Conservation (phyloP, 2,113 vertebrate genomes). For the Malaclemys terrapin region DNA sequence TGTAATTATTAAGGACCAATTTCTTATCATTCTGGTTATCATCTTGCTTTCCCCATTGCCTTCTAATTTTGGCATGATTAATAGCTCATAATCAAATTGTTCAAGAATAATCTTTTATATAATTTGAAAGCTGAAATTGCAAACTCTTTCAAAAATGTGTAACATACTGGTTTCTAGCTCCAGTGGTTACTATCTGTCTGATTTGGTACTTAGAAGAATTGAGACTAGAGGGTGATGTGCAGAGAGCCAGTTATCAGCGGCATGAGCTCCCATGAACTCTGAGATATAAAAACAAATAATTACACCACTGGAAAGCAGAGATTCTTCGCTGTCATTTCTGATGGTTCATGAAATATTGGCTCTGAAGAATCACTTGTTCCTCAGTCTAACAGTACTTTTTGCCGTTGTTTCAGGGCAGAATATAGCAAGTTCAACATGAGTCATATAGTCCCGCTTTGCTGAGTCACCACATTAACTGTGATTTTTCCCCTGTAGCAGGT, state of each 20-base stretch:
- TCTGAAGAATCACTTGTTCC: not conserved
- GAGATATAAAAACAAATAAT: not conserved
- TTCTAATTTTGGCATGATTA: not conserved
- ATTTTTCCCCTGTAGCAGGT: not conserved
- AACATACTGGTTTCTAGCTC: not conserved
- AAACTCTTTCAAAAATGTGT: not conserved
- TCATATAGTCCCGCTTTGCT: not conserved
- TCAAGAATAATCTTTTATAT: not conserved
- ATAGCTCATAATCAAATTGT: not conserved
- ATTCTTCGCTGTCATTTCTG: not conserved
- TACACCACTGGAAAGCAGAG: not conserved
- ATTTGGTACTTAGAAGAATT: not conserved
- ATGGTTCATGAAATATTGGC: not conserved
- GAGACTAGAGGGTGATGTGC: not conserved
- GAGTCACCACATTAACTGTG: not conserved
- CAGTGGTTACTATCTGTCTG: not conserved
- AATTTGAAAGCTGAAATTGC: not conserved
- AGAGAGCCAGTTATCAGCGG: not conserved
- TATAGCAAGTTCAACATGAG: not conserved
- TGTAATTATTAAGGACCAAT: not conserved
- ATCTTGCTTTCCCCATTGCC: not conserved
- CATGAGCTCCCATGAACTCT: not conserved
- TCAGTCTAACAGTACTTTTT: not conserved
- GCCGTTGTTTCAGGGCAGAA: not conserved
- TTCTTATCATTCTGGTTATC: not conserved